Conservation (phyloP, 2,113 vertebrate species). For the Regulus satrapa region DNA sequence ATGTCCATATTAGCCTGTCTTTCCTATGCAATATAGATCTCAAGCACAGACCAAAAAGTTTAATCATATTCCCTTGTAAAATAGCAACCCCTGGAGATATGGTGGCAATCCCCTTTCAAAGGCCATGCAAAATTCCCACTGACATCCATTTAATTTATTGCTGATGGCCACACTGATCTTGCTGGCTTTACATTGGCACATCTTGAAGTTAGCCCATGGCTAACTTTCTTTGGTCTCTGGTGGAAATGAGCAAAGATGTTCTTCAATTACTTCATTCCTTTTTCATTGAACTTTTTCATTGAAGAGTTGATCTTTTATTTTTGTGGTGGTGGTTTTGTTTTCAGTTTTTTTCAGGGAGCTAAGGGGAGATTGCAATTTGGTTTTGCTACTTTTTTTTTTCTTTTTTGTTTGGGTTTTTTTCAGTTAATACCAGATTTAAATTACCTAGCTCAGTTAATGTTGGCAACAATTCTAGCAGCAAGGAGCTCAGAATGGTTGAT, state of each 20-base stretch:
- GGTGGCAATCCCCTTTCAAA: background rate
- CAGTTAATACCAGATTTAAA: background rate
- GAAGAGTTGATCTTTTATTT: background rate
- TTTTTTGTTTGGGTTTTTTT: background rate
- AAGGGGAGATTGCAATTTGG: background rate
- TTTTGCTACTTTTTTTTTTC: background rate
- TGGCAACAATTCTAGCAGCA: background rate
- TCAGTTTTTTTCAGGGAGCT: rapidly evolving
- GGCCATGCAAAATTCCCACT: background rate
- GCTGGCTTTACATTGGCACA: background rate
- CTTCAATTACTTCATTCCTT: background rate
- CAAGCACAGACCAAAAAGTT: background rate
- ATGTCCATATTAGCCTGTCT: background rate
- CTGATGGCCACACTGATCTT: background rate
- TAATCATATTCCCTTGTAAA: background rate
- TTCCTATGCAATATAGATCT: background rate
- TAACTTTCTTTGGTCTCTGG: background rate
- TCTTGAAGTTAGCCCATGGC: background rate
- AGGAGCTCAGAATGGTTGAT: background rate
- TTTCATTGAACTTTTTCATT: background rate
- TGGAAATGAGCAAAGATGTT: background rate
- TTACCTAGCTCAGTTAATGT: background rate
- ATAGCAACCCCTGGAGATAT: background rate
- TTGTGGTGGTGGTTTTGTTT: background rate
- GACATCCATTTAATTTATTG: background rate